These are phyloP conservation scores for Cancer borealis DNA, from an alignment of 2,888 invertebrate species.

Conservation along the genomic window DNA sequence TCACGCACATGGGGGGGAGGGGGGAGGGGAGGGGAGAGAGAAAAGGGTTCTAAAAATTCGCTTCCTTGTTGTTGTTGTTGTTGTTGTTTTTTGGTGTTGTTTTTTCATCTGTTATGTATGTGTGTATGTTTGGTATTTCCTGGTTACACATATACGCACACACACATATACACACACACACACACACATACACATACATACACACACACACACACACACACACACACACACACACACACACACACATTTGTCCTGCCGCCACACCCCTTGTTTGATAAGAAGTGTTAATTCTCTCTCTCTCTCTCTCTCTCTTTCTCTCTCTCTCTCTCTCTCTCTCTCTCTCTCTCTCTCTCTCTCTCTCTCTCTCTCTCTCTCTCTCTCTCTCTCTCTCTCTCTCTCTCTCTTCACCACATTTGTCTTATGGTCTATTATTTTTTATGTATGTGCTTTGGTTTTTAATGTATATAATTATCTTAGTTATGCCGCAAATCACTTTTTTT, in stretches of 20 bases:
- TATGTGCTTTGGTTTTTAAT: not conserved
- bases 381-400: not conserved
- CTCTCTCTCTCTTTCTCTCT: not conserved
- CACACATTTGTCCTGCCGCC: not conserved
- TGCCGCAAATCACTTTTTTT: not conserved
- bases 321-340: constrained; percentile 20
- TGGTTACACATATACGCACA: not conserved
- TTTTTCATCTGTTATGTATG: not conserved
- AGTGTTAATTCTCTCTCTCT: constrained; percentile 3
- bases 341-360: constrained; percentile 21
- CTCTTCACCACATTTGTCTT: not conserved
- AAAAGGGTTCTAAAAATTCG: not conserved
- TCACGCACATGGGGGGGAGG: not conserved
- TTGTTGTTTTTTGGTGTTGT: not conserved
- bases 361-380: constrained; percentile 14
- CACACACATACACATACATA: not conserved
- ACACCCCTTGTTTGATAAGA: not conserved
- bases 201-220: constrained; percentile 20
- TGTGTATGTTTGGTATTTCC: not conserved
- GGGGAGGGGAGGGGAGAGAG: not conserved
- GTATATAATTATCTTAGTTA: too few species aligned
- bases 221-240: not conserved
- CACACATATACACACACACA: constrained; percentile 22
- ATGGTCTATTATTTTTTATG: not conserved
- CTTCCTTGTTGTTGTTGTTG: not conserved